Conservation (phyloP, 53 echinoderm and acorn worm genomes). For the Pentamera pediparva region DNA sequence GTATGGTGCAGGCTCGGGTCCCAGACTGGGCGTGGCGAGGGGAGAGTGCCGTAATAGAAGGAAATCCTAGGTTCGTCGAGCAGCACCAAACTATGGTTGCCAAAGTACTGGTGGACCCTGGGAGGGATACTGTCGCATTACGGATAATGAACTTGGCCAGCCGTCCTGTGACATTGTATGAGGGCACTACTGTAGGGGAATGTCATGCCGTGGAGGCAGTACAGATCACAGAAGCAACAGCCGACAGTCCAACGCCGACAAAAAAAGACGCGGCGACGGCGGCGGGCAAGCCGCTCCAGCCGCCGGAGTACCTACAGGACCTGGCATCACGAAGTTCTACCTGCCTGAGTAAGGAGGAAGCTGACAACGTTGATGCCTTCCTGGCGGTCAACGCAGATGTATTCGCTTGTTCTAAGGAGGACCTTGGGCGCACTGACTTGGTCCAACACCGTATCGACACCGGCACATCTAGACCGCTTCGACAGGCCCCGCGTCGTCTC, state of each 20-base stretch:
- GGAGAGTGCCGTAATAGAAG: not conserved
- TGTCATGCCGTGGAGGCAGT: conserved; percentile 16
- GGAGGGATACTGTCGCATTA: not conserved
- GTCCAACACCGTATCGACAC: conserved; percentile 6
- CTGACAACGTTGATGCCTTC: not conserved
- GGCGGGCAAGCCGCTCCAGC: no score
- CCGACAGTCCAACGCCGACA: no score
- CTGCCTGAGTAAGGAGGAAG: not conserved
- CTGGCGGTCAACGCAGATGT: not conserved
- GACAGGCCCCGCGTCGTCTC: conserved; percentile 39
- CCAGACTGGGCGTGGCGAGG: not conserved
- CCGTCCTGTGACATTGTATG: conserved; percentile 18
- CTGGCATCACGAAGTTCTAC: conserved; percentile 1
- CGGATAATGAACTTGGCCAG: conserved; percentile 8
- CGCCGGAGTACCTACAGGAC: conserved; percentile 37
- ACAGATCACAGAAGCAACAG: not conserved
- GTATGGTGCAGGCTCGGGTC: not conserved
- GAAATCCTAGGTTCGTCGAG: not conserved
- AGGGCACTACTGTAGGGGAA: conserved; percentile 26
- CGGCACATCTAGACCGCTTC: conserved; percentile 5
- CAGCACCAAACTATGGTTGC: not conserved
- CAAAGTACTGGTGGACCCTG: conserved; percentile 2
- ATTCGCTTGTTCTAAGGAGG: not conserved
- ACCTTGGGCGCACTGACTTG: not conserved
- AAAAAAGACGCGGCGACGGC: no score